These are phyloP conservation scores for Oreochromis mossambicus DNA, from an alignment of 2,797 vertebrate genomes.

Conservation along the genomic window DNA sequence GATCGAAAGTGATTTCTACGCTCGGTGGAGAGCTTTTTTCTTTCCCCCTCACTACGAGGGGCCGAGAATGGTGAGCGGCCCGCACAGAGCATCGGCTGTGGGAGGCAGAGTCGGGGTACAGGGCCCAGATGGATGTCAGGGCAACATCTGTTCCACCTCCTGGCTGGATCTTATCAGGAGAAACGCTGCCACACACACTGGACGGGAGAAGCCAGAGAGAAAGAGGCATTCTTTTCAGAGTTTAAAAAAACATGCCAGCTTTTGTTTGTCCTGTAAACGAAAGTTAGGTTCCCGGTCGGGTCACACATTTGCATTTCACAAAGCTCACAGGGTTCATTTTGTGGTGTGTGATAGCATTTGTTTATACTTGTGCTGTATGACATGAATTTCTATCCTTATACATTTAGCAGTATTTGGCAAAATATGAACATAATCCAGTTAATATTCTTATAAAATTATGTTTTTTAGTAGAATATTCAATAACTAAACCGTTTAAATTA, in stretches of 20 bases:
- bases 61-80: slow-evolving; percentile 31
- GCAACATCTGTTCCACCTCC: slow-evolving; percentile 79
- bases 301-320: slow-evolving; percentile 69
- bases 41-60: slow-evolving; percentile 32
- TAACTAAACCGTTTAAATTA: not conserved
- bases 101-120: slow-evolving; percentile 59
- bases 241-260: slow-evolving; percentile 72
- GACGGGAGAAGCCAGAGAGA: slow-evolving; percentile 34
- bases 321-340: slow-evolving; percentile 46
- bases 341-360: slow-evolving; percentile 12
- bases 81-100: slow-evolving; percentile 38
- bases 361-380: not conserved
- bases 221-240: slow-evolving; percentile 57
- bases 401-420: not conserved
- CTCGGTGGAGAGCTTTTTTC: not conserved
- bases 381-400: not conserved
- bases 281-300: slow-evolving; percentile 61
- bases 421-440: not conserved
- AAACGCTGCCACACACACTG: slow-evolving; percentile 49
- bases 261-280: slow-evolving; percentile 78
- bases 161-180: slow-evolving; percentile 64
- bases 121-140: slow-evolving; percentile 77
- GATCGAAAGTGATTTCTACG: slow-evolving; percentile 24
- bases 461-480: not conserved
- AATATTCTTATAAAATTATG: not conserved